Evolutionary conservation across 2,113 vertebrate species (phyloP).

Genomic region (Anguilla japonica): DNA sequence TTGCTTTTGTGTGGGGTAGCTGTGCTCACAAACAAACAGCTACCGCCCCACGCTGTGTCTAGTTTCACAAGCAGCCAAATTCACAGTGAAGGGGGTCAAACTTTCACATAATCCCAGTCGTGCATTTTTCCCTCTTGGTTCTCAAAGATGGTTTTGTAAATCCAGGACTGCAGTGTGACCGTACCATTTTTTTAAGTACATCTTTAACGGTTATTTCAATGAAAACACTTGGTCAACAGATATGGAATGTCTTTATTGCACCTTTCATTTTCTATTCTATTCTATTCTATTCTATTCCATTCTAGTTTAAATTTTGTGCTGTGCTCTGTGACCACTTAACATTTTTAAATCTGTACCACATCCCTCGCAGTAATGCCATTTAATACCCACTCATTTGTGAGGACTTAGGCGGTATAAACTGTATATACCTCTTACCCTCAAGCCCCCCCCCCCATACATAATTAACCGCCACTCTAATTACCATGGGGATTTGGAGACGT

Average conservation of each 20-base stretch:
- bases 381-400: conserved; percentile 13
- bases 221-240: no score
- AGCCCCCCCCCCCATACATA: background rate
- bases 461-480: background rate
- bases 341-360: conserved; percentile 10
- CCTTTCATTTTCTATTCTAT: background rate
- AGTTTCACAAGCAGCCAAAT: background rate
- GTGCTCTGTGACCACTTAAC: conserved; percentile 7
- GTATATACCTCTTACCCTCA: background rate
- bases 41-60: background rate
- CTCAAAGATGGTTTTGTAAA: background rate
- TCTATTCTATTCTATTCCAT: background rate
- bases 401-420: conserved; percentile 17
- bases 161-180: background rate
- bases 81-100: background rate
- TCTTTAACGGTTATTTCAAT: background rate
- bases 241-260: background rate
- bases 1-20: background rate
- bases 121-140: background rate
- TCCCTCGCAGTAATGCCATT: conserved; percentile 22
- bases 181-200: background rate
- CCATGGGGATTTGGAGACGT: conserved; percentile 13
- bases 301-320: background rate
- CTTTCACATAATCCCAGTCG: background rate
- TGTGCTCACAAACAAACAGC: conserved; percentile 2